These are phyloP conservation scores for Trochalopteron elliotii DNA, from an alignment of 2,113 vertebrate species.

Conservation along the genomic window DNA sequence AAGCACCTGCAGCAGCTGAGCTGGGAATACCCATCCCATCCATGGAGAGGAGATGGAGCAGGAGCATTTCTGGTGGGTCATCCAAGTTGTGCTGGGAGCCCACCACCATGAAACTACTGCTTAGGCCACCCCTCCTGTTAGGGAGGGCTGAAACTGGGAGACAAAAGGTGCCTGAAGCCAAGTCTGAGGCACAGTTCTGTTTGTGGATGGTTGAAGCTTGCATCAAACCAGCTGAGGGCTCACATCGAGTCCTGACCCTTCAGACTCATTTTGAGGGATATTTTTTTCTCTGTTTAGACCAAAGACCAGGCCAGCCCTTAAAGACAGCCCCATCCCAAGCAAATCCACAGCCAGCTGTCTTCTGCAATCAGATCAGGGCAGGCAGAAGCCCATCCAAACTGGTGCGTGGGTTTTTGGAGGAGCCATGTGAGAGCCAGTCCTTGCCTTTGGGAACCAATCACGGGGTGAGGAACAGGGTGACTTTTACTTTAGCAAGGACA, in stretches of 20 bases:
- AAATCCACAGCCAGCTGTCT: not conserved
- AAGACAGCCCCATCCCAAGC: not conserved
- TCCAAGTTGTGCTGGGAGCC: not conserved
- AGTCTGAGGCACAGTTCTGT: not conserved
- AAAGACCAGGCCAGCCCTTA: not conserved
- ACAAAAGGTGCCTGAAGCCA: not conserved
- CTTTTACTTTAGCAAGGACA: constrained; percentile 32
- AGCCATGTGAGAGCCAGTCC: not conserved
- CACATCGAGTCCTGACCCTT: not conserved
- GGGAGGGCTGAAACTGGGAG: not conserved
- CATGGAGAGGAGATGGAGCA: not conserved
- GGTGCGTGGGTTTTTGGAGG: not conserved
- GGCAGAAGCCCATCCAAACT: not conserved
- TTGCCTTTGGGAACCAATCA: not conserved
- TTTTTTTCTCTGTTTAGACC: not conserved
- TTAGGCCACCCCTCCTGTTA: not conserved
- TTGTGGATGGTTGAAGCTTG: not conserved
- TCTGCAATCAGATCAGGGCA: constrained; percentile 29
- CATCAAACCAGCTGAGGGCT: not conserved
- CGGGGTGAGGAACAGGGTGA: not conserved
- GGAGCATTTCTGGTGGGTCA: not conserved
- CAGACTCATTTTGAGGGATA: not conserved
- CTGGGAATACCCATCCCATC: not conserved
- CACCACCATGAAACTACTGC: not conserved
- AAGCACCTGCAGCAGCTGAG: not conserved